These are phyloP conservation scores for Furnarius figulus DNA, from an alignment of 2,113 vertebrate genomes.

Conservation along the genomic window DNA sequence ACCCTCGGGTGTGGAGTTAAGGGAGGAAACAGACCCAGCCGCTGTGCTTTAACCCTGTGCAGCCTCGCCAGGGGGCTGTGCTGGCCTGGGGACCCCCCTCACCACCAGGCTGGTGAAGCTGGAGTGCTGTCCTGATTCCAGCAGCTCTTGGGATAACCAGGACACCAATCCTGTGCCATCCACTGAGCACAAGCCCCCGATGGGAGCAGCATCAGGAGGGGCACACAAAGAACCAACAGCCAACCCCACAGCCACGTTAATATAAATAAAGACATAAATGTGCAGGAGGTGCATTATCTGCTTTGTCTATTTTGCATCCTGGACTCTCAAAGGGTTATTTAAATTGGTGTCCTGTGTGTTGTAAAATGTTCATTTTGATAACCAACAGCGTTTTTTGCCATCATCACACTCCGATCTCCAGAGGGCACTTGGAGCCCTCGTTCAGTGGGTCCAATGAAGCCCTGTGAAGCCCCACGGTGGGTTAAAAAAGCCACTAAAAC, in stretches of 20 bases:
- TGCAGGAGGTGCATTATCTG: fast-evolving
- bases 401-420: fast-evolving
- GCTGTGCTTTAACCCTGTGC: not conserved
- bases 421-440: not conserved
- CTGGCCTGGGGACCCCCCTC: not conserved
- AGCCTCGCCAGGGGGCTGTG: not conserved
- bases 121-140: fast-evolving
- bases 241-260: fast-evolving
- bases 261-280: not conserved
- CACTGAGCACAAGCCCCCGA: fast-evolving
- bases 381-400: fast-evolving
- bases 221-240: fast-evolving
- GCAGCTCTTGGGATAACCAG: not conserved
- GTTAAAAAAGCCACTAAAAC: not conserved
- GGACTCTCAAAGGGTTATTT: not conserved
- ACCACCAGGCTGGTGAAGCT: fast-evolving
- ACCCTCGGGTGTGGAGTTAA: not conserved
- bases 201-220: fast-evolving
- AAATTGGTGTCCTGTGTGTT: fast-evolving
- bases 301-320: not conserved
- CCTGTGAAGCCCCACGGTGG: fast-evolving
- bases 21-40: not conserved
- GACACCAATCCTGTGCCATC: fast-evolving
- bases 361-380: not conserved
- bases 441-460: not conserved